Conservation (phyloP, 2,888 invertebrate genomes). For the Melitaea athalia region DNA sequence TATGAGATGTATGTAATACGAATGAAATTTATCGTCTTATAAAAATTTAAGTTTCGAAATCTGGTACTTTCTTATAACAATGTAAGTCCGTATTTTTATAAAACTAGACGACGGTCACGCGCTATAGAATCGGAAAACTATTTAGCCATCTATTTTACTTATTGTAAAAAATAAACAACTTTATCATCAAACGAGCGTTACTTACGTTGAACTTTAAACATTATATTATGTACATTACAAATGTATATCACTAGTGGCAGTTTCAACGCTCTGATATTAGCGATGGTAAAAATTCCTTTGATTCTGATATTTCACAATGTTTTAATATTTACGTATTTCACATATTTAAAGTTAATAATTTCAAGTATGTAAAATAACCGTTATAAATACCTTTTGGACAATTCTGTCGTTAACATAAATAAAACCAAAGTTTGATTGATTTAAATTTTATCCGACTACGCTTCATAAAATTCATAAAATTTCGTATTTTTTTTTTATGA, state of each 20-base stretch:
- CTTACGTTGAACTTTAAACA: conserved; percentile 56
- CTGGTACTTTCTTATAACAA: conserved; percentile 6
- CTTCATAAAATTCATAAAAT: background rate
- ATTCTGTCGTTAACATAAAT: background rate
- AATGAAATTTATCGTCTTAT: background rate
- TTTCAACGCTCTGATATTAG: conserved; percentile 69
- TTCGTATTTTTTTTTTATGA: background rate
- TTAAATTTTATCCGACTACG: conserved; percentile 5
- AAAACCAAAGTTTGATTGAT: background rate
- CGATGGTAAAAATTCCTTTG: conserved; percentile 51
- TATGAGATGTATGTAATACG: background rate
- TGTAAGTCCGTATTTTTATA: background rate
- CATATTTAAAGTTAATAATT: background rate
- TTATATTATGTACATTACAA: conserved; percentile 67
- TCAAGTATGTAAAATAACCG: conserved; percentile 8
- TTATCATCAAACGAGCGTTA: conserved; percentile 61
- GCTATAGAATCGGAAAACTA: conserved; percentile 19
- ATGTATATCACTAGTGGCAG: conserved; percentile 78
- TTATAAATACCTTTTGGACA: conserved; percentile 4
- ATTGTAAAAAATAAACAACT: conserved; percentile 60
- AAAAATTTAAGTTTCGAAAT: conserved; percentile 1
- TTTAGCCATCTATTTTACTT: conserved; percentile 42
- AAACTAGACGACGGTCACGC: conserved; percentile 22
- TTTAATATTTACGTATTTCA: conserved; percentile 18
- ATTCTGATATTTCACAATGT: conserved; percentile 13